Conservation (phyloP, 64 coral and sea anemone genomes). For the Montipora foliosa region DNA sequence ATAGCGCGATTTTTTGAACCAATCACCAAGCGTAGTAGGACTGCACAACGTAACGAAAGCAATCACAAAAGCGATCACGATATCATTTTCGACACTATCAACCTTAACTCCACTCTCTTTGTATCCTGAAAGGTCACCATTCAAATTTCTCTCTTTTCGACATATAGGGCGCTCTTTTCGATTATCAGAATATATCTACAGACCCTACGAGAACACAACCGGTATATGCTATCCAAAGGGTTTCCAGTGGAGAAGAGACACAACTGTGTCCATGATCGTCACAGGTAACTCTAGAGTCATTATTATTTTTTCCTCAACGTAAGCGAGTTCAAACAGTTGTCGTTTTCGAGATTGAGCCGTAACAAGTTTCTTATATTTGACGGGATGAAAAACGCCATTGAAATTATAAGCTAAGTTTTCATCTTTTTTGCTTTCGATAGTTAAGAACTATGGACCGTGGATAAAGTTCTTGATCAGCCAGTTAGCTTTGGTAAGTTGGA, state of each 20-base stretch:
- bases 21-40: too few relatives aligned
- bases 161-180: conserved; percentile 34
- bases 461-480: conserved; percentile 60
- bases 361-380: neutral
- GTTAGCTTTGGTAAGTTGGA: conserved; percentile 25
- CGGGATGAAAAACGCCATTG: neutral
- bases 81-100: too few relatives aligned
- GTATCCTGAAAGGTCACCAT: too few relatives aligned
- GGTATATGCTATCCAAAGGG: conserved; percentile 49
- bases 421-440: conserved; percentile 18
- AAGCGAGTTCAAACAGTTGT: too few relatives aligned
- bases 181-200: conserved; percentile 69
- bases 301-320: neutral
- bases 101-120: too few relatives aligned
- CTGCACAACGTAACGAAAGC: too few relatives aligned
- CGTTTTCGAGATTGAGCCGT: too few relatives aligned
- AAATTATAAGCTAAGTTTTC: neutral
- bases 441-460: conserved; percentile 75
- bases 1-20: too few relatives aligned
- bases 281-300: conserved; percentile 37
- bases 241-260: conserved; percentile 61
- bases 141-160: neutral
- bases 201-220: neutral
- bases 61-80: too few relatives aligned
- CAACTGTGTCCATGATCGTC: conserved; percentile 42